Conservation (phyloP, 1,140 invertebrate species). For the Bombus picipes region DNA sequence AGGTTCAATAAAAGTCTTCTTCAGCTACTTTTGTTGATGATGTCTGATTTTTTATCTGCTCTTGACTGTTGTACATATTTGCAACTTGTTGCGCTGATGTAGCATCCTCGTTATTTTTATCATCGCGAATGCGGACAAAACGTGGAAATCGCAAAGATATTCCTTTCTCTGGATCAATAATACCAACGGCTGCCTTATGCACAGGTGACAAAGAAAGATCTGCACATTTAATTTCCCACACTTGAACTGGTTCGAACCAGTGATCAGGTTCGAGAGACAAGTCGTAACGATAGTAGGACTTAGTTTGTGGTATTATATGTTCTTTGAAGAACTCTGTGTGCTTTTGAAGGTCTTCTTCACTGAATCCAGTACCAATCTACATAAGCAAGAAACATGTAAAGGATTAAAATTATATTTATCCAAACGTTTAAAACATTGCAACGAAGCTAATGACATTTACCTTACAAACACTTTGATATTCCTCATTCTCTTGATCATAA, state of each 20-base stretch:
- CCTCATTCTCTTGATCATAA: slow-evolving; percentile 96
- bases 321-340: slow-evolving; percentile 91
- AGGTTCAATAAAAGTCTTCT: slow-evolving; percentile 88
- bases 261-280: slow-evolving; percentile 91
- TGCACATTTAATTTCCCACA: slow-evolving; percentile 99
- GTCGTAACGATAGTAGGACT: slow-evolving; percentile 95
- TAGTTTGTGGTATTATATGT: slow-evolving; percentile 89
- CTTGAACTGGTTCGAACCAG: slow-evolving; percentile 96
- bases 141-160: slow-evolving; percentile 98
- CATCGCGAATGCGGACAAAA: slow-evolving; percentile 95
- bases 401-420: slow-evolving; percentile 23
- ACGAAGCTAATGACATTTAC: slow-evolving; percentile 76
- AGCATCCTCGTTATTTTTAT: slow-evolving; percentile 96
- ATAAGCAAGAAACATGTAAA: slow-evolving; percentile 50
- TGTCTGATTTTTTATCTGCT: slow-evolving; percentile 93
- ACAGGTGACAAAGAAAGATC: slow-evolving; percentile 98
- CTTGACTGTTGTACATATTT: slow-evolving; percentile 93
- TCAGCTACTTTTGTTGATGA: slow-evolving; percentile 76
- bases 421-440: background rate
- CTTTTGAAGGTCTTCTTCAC: slow-evolving; percentile 93
- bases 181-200: slow-evolving; percentile 94
- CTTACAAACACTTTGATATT: slow-evolving; percentile 96
- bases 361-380: slow-evolving; percentile 98
- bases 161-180: slow-evolving; percentile 96
- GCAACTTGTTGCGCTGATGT: slow-evolving; percentile 95